phyloP scores from a whole-genome alignment of 2,113 vertebrate genomes.

The Equus przewalskii region DNA sequence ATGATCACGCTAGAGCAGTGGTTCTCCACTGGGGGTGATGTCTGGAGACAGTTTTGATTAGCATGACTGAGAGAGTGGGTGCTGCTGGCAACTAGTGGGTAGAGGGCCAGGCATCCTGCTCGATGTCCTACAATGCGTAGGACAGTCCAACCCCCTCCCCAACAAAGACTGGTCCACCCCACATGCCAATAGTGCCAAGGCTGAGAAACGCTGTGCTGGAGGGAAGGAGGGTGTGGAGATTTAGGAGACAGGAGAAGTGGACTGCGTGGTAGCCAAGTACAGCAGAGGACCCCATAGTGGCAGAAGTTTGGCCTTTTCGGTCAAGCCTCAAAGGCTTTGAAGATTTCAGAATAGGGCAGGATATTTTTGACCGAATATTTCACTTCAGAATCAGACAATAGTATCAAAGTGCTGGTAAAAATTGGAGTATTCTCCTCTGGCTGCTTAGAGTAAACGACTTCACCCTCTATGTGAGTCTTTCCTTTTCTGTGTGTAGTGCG shows the following conservation, averaged over 20 bases:
- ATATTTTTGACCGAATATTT: conserved; percentile 27
- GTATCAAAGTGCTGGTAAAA: not conserved
- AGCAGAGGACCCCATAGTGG: not conserved
- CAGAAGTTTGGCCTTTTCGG: not conserved
- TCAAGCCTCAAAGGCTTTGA: not conserved
- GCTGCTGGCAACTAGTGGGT: not conserved
- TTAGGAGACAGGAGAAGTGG: not conserved
- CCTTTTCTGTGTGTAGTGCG: too few relatives aligned
- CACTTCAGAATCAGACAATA: not conserved
- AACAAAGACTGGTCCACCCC: not conserved
- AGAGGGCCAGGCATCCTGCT: not conserved
- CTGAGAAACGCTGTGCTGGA: not conserved
- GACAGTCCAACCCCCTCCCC: not conserved
- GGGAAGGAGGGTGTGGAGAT: not conserved
- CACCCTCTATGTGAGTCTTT: not conserved
- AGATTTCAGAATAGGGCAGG: not conserved
- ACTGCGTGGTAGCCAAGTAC: not conserved
- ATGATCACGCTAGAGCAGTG: not conserved
- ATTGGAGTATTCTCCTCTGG: not conserved
- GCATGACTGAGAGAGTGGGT: not conserved
- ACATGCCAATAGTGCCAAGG: not conserved
- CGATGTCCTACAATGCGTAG: not conserved
- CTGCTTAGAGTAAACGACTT: not conserved
- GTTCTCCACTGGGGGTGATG: not conserved
- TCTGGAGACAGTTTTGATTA: not conserved